A percentile compares a stretch with the other conserved stretches of the same genome.
These are phyloP conservation scores for Masnerella sp. DNA, from an alignment of 2,888 invertebrate genomes.

Conservation along the genomic window DNA sequence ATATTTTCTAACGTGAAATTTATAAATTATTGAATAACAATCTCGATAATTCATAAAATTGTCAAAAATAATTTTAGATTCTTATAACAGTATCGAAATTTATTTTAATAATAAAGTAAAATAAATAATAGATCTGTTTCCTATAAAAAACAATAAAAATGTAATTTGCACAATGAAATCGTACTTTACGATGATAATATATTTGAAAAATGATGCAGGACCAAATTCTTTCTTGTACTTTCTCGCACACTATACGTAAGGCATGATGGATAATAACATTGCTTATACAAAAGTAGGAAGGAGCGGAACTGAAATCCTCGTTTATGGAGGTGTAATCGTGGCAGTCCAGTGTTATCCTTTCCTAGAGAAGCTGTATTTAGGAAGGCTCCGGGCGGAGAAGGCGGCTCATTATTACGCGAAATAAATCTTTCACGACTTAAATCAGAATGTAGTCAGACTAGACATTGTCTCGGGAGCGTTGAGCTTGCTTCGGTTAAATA, in stretches of 20 bases:
- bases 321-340: slow-evolving; percentile 48
- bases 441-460: slow-evolving; percentile 59
- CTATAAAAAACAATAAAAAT: too few species aligned
- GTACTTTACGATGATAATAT: too few species aligned
- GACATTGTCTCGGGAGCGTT: slow-evolving; percentile 59
- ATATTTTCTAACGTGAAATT: too few species aligned
- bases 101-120: too few species aligned
- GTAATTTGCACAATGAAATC: too few species aligned
- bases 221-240: too few species aligned
- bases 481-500: slow-evolving; percentile 43
- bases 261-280: slow-evolving; percentile 1
- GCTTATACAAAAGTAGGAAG: slow-evolving; percentile 11
- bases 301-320: slow-evolving; percentile 8
- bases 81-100: too few species aligned
- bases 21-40: too few species aligned
- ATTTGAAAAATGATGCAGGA: too few species aligned
- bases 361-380: slow-evolving; percentile 47
- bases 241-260: neutral
- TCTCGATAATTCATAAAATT: too few species aligned
- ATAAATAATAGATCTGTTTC: too few species aligned
- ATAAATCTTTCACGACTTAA: slow-evolving; percentile 66
- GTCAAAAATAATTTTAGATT: too few species aligned
- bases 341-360: slow-evolving; percentile 47
- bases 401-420: slow-evolving; percentile 61
- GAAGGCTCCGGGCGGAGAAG: slow-evolving; percentile 50